Evolutionary conservation across 2,113 vertebrate genomes (phyloP), one percentile per base, ranked within the genome.

Genomic region (Toxotes jaculatrix): DNA sequence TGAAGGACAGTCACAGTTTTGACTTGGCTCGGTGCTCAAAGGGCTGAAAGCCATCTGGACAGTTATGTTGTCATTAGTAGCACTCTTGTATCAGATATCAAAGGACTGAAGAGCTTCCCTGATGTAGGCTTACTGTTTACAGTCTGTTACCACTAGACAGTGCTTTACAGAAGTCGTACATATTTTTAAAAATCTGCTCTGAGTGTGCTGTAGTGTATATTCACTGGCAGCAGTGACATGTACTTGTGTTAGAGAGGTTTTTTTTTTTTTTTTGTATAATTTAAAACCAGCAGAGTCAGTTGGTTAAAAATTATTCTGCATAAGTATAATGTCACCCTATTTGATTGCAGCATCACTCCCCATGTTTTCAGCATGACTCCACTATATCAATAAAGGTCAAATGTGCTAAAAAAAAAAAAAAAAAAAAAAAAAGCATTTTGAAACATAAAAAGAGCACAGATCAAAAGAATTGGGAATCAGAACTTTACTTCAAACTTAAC

Each of bases 1-100:
- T 73, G 21, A 82, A 74, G 76, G 72, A 51, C 73, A 70, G 68
- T 77, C 64, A 71, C 60, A 80, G 63, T 71, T 88, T 82, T 38
- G 66, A 68, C 45, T 87, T 82, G 69, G 61, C 68, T 79, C 45
- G 21, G 45, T 63, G 43, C 56, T 73, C 45, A 63, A 34, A 60
- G 43, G 34, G 38, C 51, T 74, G 27, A 74, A 74, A 83, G 74
- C 81, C 84, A 85, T 82, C 79, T 85, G 83, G 55, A 56, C 67
- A 49, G 63, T 57, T 55, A 70, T 31, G 61, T 73, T 80, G 64
- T 84, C 47, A 16, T 66, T 80, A 84, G 43, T 59, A 64, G 76
- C 61, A 62, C 23, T 71, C 27, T 77, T 40, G 47, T 67, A 64
- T 78, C 73, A 38, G 38, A 79, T 84, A 84, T 81, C 65, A 90